Evolutionary conservation across 2,888 invertebrate genomes (phyloP), one percentile per base, ranked within the genome.

Genomic region (Phragmatobia fuliginosa): DNA sequence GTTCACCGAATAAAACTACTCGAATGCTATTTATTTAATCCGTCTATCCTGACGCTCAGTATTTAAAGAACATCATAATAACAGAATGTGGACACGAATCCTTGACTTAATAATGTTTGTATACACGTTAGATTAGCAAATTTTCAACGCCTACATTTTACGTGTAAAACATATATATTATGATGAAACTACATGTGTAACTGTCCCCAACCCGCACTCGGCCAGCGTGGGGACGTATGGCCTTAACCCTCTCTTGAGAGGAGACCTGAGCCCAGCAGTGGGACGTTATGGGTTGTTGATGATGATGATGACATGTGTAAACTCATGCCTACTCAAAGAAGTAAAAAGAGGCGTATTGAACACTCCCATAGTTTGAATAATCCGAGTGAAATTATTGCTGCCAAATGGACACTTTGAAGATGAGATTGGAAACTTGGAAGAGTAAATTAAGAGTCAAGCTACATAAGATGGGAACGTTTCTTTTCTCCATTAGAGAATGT

Each of bases 21-120:
- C 79, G 77, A 73, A 71, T 72, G 76, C 65, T 74, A 83, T 85
- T 82, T 80, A 79, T 82, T 84, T 86, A 83, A 86, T 86, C 65
- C 84, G 77, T 82, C 68, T 84, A 90, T 88, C 74, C 76, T 72
- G 62, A 63, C 76, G 71, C 68, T 72, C 74, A 66, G 69, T 77
- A 79, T 80, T 76, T 67, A 73, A 67, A 67, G 71, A 62, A 64
- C 65, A 45, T 71, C 60, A 60, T 75, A 60, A 68, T 70, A 38
- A 68, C 59, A 62, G 49, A 66, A 74, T 72, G 74, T 78, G 74
- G 72, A 66, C 33, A 71, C 66, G 33, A 74, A 78, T 59, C 81
- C 80, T 82, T 80, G 76, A 72, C 68, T 25, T 63, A 67, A 60
- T 71, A 69, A 76, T 75, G 66, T 68, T 78, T 78, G 70, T 78